Conservation (phyloP, 2,888 invertebrate species). For the Scaptomyza reducta region DNA sequence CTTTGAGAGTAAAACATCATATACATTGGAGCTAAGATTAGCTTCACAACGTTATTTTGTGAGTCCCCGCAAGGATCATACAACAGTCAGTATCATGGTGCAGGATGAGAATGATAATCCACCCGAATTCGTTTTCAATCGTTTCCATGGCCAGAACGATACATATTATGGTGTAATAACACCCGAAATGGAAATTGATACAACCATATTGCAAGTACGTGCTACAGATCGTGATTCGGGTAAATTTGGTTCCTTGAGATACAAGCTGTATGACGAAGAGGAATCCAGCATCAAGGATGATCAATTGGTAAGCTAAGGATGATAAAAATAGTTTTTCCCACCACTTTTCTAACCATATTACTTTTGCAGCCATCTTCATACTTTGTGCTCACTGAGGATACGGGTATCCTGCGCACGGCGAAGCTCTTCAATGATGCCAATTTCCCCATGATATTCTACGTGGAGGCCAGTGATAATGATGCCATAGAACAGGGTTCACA, state of each 20-base stretch:
- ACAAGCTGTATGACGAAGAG: constrained; percentile 85
- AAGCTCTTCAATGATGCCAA: constrained; percentile 88
- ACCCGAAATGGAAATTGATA: constrained; percentile 89
- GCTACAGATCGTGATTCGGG: constrained; percentile 95
- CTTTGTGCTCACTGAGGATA: constrained; percentile 89
- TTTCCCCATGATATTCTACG: constrained; percentile 90
- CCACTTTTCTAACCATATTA: background rate
- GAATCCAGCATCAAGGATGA: constrained; percentile 77
- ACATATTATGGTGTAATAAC: constrained; percentile 93
- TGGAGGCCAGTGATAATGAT: constrained; percentile 86
- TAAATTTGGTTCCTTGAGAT: constrained; percentile 91
- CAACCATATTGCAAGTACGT: constrained; percentile 92
- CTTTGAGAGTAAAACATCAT: constrained; percentile 90
- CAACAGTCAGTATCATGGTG: constrained; percentile 92
- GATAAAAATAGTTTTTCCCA: background rate
- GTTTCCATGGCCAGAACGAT: constrained; percentile 86
- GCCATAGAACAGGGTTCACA: constrained; percentile 85
- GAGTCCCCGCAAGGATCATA: constrained; percentile 90
- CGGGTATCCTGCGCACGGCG: constrained; percentile 91
- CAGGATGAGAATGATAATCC: constrained; percentile 95
- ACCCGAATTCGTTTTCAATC: constrained; percentile 91
- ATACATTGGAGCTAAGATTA: constrained; percentile 90
- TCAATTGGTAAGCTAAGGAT: constrained; percentile 65
- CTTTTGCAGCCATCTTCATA: constrained; percentile 84
- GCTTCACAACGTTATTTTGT: constrained; percentile 92